These are phyloP conservation scores for Myotis brandtii DNA, from an alignment of 2,113 vertebrate species.

Conservation along the genomic window DNA sequence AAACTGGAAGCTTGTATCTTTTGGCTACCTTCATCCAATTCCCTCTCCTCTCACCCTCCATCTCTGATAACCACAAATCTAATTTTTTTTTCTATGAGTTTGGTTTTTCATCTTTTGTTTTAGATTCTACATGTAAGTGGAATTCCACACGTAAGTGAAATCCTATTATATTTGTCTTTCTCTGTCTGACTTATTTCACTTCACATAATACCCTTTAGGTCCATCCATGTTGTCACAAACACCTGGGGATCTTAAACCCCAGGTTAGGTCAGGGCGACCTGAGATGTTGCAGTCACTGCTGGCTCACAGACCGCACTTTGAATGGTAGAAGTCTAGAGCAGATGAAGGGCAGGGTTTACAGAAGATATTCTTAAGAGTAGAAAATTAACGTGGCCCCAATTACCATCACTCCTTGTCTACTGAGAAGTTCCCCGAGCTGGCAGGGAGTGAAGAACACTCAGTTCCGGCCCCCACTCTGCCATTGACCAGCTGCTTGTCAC, in stretches of 20 bases:
- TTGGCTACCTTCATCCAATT: background rate
- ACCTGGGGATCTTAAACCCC: background rate
- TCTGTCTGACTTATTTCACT: background rate
- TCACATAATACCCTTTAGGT: background rate
- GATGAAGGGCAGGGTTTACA: background rate
- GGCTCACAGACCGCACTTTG: background rate
- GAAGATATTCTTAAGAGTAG: background rate
- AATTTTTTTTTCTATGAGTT: background rate
- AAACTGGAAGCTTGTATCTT: background rate
- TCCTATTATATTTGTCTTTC: background rate
- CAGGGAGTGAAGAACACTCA: background rate
- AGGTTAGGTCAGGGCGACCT: background rate
- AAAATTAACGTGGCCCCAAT: background rate
- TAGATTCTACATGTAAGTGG: background rate
- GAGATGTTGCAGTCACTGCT: background rate
- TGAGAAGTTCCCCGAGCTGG: background rate
- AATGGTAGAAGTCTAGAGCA: background rate
- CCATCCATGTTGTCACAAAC: background rate
- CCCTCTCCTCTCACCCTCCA: background rate
- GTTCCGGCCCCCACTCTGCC: background rate
- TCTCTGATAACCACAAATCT: background rate
- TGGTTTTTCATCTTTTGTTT: background rate
- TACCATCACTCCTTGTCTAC: background rate
- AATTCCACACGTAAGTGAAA: background rate
- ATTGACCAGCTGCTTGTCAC: background rate